phyloP scores from a whole-genome alignment of 37 sponge, comb jelly and placozoan genomes.

The Oscarella lobularis region DNA sequence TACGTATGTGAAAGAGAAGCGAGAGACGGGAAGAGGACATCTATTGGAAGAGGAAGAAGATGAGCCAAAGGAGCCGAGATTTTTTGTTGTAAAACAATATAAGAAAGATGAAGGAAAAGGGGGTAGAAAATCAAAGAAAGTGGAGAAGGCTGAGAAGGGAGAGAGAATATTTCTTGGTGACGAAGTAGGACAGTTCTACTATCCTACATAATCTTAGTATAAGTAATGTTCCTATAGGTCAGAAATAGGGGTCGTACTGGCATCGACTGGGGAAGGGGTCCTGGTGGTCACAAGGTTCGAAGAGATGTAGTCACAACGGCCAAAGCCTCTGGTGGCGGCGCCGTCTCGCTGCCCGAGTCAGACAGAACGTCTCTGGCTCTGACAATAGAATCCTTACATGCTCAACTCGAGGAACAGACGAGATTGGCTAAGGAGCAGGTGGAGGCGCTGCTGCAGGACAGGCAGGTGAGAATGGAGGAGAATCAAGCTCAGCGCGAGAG shows the following conservation, averaged over 20 bases:
- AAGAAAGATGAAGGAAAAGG: too few relatives aligned
- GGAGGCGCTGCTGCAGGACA: constrained; percentile 79
- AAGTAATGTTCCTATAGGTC: not conserved
- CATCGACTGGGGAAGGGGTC: constrained; percentile 20
- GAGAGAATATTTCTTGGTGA: too few relatives aligned
- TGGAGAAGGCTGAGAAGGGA: too few relatives aligned
- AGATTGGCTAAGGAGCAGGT: constrained; percentile 85
- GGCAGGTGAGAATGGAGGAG: constrained; percentile 63
- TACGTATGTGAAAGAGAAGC: constrained; percentile 61
- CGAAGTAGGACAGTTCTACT: too few relatives aligned
- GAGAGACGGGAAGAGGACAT: constrained; percentile 27
- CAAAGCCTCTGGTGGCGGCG: not conserved
- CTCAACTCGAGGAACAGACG: constrained; percentile 88
- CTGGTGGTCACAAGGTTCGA: constrained; percentile 50
- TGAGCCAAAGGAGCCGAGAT: too few relatives aligned
- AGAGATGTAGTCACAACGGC: not conserved
- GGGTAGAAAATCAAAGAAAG: too few relatives aligned
- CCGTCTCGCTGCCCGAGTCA: too few relatives aligned
- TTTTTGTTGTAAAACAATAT: too few relatives aligned
- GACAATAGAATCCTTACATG: constrained; percentile 72
- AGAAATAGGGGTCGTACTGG: not conserved
- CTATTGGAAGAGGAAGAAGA: not conserved
- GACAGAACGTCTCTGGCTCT: too few relatives aligned
- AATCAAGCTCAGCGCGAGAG: constrained; percentile 38
- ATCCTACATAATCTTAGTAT: too few relatives aligned